Base-by-base conservation (phyloP, 2,888 invertebrate species). In the Drosophila putrida region DNA sequence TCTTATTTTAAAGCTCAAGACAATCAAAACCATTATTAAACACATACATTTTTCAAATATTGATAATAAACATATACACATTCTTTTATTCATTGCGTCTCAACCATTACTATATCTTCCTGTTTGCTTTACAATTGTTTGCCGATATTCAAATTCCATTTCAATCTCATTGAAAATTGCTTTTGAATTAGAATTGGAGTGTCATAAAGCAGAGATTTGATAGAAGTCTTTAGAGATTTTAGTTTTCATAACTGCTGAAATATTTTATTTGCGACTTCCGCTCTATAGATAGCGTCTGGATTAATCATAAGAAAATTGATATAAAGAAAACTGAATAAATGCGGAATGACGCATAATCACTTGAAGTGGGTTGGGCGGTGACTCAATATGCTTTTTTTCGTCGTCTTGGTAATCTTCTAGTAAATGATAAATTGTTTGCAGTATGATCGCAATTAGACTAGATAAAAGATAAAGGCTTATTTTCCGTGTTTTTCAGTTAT, bases 21-120 rank as follows among this genome's bases (percentile, higher is more conserved):
- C 38, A 47, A 47, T 58, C 54, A 54, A 39, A 41, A 39, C 2
- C 44, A 15, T 36, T 27, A 28, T 20, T 38, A 28, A 43, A 25
- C 31, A 6, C 13, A 46, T 11, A 44, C 55, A 38, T 41, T 39
- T 39, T 53, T 36, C 8, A 36, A 38, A 38, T 15, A 46, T 28
- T 38, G 6, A 58, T 44, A 55, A 55, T 55, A 55, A 55, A 55
- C 54, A 41, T 44, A n/a, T 54, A 33, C 41, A 55, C 43, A 55
- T 35, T 11, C 25, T 36, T 54, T 44, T 44, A 51, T 27, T 27
- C 38, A 51, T 9, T 50, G 50, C 9, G 25, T 25, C 8, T 50
- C 6, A 9, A n/a, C 20, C 25, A 8, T 35, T 35, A 6, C 10
- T 35, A n/a, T 11, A 49, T 20, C n/a, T 53, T 54, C 20, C 13